These are phyloP conservation scores for Donacobius atricapilla DNA, from an alignment of 2,113 vertebrate genomes.

Conservation along the genomic window DNA sequence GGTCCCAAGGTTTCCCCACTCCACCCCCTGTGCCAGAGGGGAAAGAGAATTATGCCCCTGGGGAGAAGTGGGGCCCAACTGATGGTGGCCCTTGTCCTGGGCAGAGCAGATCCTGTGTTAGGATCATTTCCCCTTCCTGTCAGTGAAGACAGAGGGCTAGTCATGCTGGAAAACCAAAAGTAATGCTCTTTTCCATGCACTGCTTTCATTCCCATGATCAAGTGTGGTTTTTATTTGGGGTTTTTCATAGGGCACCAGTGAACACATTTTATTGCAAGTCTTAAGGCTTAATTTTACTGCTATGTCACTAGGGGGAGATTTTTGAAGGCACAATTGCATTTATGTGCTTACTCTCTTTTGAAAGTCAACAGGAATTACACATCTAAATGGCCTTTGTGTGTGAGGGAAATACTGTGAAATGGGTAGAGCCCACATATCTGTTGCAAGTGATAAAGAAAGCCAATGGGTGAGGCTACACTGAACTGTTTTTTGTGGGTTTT, in stretches of 20 bases:
- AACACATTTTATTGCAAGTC: not conserved
- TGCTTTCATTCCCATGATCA: not conserved
- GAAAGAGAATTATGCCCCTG: not conserved
- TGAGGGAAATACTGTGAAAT: not conserved
- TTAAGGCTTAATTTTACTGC: constrained; percentile 19
- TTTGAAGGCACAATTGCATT: not conserved
- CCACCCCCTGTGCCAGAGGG: fast-evolving
- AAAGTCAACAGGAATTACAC: not conserved
- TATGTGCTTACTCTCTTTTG: not conserved
- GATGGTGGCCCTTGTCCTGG: not conserved
- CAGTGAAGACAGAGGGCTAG: not conserved
- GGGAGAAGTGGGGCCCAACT: not conserved
- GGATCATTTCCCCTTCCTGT: not conserved
- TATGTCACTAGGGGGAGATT: constrained; percentile 40
- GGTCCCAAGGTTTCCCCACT: not conserved
- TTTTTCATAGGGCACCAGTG: not conserved
- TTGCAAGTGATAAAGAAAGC: constrained; percentile 1
- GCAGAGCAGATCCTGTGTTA: not conserved
- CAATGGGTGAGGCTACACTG: not conserved
- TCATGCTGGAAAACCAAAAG: not conserved
- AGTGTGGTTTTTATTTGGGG: not conserved
- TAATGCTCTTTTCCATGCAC: fast-evolving
- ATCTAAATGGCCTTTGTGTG: not conserved
- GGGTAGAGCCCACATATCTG: not conserved
- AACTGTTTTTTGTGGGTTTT: not conserved